Evolutionary conservation across 2,888 invertebrate genomes (phyloP), one percentile per base, ranked within the genome.

Genomic region (Drosophila merina): DNA sequence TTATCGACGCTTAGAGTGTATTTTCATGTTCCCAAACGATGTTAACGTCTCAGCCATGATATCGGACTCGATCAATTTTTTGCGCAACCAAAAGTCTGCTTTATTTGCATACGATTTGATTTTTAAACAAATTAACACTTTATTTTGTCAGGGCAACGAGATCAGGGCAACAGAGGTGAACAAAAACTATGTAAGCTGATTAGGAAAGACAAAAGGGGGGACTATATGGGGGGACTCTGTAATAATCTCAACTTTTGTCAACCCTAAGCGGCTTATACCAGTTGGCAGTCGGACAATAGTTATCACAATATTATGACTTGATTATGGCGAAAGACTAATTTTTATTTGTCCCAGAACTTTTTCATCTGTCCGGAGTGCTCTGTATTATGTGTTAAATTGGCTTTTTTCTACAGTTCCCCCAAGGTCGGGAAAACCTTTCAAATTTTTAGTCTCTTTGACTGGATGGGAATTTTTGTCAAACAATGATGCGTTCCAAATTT

Each of bases 261-360:
- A 33, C 33, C 31, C 28, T 84, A 84, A 85, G 84, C 86, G 25
- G 86, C 77, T 84, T 84, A 85, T 45, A 33, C n/a, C 52, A 33
- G 52, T 45, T 68, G 51, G 4, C 2, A 48, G 26, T 4, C 12
- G 36, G 20, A 75, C 79, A 76, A 81, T 68, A 70, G 68, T 77
- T 79, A 80, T 82, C 79, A 79, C 78, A 86, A 85, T 85, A 78
- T 85, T 85, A 85, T 85, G 86, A 85, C 86, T 85, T 85, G 86
- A 85, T 85, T 86, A 85, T 81, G 83, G 66, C 69, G 76, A 81
- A 81, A 84, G 72, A 85, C 84, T 72, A 81, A 84, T 85, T 84
- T 84, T 83, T 77, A 81, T 83, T 59, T 67, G 73, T 58, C 25
- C 48, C 68, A 83, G 83, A 84, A 83, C 81, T 48, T 71, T 62